Evolutionary conservation across 1,140 invertebrate species (phyloP).

Genomic region (Lasioglossum baleicum): DNA sequence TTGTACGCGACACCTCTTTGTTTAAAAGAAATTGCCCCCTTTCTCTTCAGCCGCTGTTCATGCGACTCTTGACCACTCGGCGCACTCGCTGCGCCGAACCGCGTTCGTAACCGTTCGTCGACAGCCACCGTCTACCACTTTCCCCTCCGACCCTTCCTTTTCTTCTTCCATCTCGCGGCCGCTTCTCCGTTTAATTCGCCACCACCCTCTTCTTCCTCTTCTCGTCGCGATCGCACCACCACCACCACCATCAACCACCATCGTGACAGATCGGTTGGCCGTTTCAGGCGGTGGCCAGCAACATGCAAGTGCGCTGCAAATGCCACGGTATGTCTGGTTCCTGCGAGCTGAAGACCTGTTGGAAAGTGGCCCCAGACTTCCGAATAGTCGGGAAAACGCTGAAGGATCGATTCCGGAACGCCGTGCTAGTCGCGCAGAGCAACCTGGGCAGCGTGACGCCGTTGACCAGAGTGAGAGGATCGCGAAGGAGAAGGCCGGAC

Average conservation of each 20-base stretch:
- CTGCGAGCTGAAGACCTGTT: constrained; percentile 95
- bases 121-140: too few species aligned
- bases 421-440: constrained; percentile 90
- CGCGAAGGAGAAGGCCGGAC: constrained; percentile 77
- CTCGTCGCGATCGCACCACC: constrained; percentile 55
- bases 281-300: constrained; percentile 90
- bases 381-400: constrained; percentile 90
- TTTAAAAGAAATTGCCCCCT: constrained; percentile 67
- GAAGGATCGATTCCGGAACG: constrained; percentile 89
- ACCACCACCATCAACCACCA: too few species aligned
- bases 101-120: too few species aligned
- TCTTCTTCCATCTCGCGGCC: too few species aligned
- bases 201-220: too few species aligned
- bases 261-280: too few species aligned
- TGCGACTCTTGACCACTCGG: too few species aligned
- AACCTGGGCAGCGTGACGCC: constrained; percentile 85
- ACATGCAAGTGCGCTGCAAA: constrained; percentile 93
- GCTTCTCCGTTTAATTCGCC: too few species aligned
- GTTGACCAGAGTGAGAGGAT: constrained; percentile 75
- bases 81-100: background rate
- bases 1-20: constrained; percentile 77
- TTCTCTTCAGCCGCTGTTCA: constrained; percentile 27
- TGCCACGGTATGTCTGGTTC: constrained; percentile 97
- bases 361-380: constrained; percentile 93
- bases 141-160: too few species aligned